Evolutionary conservation across 2,797 vertebrate species (phyloP), one percentile per base, ranked within the genome.

Genomic region (Mormyrops attenuatus): DNA sequence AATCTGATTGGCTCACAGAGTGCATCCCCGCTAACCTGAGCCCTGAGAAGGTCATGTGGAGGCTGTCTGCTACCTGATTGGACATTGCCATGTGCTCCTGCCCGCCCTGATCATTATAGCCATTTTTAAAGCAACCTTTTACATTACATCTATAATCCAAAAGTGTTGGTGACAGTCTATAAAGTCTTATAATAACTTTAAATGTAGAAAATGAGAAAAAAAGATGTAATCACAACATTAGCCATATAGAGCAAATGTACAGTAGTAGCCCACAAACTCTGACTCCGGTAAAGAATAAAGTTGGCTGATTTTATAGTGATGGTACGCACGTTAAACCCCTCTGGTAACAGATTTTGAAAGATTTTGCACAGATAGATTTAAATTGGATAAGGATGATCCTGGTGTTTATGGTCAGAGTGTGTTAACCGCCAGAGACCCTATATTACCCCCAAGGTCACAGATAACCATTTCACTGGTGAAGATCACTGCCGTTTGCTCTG

Each of bases 1-100:
- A 90, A 92, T 91, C 88, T 93, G 66, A 87, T 34, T 20, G 86
- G 91, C 93, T 55, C 91, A 87, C 88, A 92, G 91, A 93, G 20
- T 91, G 91, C 92, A 66, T 26, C 26, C 50, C 47, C 26, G 34
- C 20, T 84, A 38, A 20, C 7, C 49, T 44, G 34, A 47, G 30
- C 52, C n/a, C 73, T 84, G 30, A 89, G 34, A 44, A 13, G 38
- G 88, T 66, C 69, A 38, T 0, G 7, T 22, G 13, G 26, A 30
- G 63, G 7, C 22, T 34, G 15, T n/a, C 55, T n/a, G 53, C 8
- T 22, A 11, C 8, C 34, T 87, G 13, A 38, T n/a, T 85, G 84
- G 26, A 44, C 13, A 26, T 34, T 30, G 66, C 13, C 66, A 73
- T 73, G 66, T 34, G 3, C 66, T 15, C 66, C 30, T 30, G 3